Evolutionary conservation across 2,888 invertebrate genomes (phyloP), one percentile per base, ranked within the genome.

Genomic region (Oscheius onirici): DNA sequence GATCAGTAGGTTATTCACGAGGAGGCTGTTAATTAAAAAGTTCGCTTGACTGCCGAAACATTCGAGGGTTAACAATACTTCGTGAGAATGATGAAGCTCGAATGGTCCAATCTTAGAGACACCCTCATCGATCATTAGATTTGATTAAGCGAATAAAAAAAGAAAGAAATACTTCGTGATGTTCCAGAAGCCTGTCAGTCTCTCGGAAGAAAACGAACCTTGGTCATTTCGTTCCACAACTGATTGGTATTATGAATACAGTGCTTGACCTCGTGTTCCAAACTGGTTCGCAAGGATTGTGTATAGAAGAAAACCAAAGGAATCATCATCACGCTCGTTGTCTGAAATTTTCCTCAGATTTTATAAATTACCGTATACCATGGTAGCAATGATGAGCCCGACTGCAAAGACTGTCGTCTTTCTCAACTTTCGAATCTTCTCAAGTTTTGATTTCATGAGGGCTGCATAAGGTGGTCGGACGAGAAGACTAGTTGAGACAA

Each of bases 241-340:
- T 68, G 71, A 49, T 77, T 75, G 10, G 75, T 73, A 28, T 74
- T 70, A 15, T 67, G 60, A 1, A 72, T 69, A 54, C 77, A 77
- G 41, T 72, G 68, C 40, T 55, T 49, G 20, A 77, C 51, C 41
- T 77, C 77, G 40, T 72, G 65, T 17, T 73, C 72, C 22, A 77
- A 46, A 67, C 73, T 71, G 24, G 41, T 72, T 69, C 74, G 74
- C n/a, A 76, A 58, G 28, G 24, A 15, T 44, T 71, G 61, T 1
- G 61, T 26, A 13, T 71, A 52, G 46, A 55, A 60, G 26, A 63
- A 63, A 49, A 51, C n/a, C 15, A 58, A 15, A 40, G 52, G 66
- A n/a, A 66, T 22, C 13, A 51, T 13, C 54, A 66, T 66, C 3
- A 66, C 20, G 34, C 52, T 66, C 17, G 66, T 54, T 24, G 28